Percentiles rank a stretch among this genome's conserved stretches.
These are phyloP conservation scores for Fragum whitleyi DNA, from an alignment of 2,888 invertebrate species.

Conservation along the genomic window DNA sequence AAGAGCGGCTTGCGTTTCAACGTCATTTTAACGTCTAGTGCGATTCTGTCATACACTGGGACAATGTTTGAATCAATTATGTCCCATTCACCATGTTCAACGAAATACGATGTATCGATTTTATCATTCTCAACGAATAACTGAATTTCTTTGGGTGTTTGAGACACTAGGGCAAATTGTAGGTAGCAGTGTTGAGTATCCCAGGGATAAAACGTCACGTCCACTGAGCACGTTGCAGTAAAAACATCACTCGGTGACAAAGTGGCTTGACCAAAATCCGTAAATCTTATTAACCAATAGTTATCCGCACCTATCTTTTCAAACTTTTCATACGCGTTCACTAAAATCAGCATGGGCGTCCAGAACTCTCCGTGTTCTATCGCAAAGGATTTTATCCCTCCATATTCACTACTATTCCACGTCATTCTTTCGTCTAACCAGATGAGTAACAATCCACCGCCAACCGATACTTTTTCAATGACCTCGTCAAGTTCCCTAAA, in stretches of 20 bases:
- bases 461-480: constrained; percentile 24
- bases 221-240: constrained; percentile 31
- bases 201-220: constrained; percentile 44
- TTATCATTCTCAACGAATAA: background rate
- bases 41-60: constrained; percentile 10
- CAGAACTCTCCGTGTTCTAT: constrained; percentile 34
- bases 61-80: constrained; percentile 16
- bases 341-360: constrained; percentile 41
- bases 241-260: constrained; percentile 35
- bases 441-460: background rate
- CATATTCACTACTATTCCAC: constrained; percentile 37
- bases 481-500: constrained; percentile 46
- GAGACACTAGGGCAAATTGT: constrained; percentile 17
- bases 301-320: background rate
- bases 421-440: constrained; percentile 43
- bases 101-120: constrained; percentile 16
- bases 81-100: constrained; percentile 54
- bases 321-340: constrained; percentile 18
- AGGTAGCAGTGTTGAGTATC: constrained; percentile 42
- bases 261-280: background rate
- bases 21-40: background rate
- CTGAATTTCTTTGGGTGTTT: constrained; percentile 25
- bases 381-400: constrained; percentile 23
- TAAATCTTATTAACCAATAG: constrained; percentile 18
- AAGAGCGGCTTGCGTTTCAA: constrained; percentile 53